A percentile compares a stretch with the other conserved stretches of the same genome.
phyloP scores from a whole-genome alignment of 2,888 invertebrate species.

The Nomada ferruginata region DNA sequence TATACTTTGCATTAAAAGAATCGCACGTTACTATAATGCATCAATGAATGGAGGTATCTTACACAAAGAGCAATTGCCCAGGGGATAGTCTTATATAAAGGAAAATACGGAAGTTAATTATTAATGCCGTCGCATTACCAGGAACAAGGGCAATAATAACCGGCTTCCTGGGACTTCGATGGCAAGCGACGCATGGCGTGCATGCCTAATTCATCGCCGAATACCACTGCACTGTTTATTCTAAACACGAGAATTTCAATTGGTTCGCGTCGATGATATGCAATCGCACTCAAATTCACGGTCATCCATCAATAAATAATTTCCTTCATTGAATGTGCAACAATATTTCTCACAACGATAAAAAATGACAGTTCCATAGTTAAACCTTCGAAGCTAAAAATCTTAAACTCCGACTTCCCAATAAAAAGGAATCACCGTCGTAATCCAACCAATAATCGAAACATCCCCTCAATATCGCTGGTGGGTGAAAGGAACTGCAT shows the following conservation, averaged over 20 bases:
- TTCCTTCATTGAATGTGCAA: background rate
- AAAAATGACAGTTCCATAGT: background rate
- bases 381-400: too few species aligned
- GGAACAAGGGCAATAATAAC: slow-evolving; percentile 52
- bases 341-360: background rate
- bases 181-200: slow-evolving; percentile 39
- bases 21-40: too few species aligned
- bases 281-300: slow-evolving; percentile 44
- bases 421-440: too few species aligned
- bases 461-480: too few species aligned
- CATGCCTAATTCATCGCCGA: slow-evolving; percentile 56
- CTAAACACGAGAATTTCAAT: slow-evolving; percentile 65
- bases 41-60: too few species aligned
- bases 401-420: too few species aligned
- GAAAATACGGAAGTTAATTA: slow-evolving; percentile 12
- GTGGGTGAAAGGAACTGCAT: too few species aligned
- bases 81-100: too few species aligned
- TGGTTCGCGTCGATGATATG: slow-evolving; percentile 33
- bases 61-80: too few species aligned
- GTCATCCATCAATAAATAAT: slow-evolving; percentile 56
- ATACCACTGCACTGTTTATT: slow-evolving; percentile 49
- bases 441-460: too few species aligned
- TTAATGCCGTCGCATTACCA: slow-evolving; percentile 50
- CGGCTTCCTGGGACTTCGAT: slow-evolving; percentile 41
- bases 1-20: too few species aligned